Base-by-base conservation (phyloP, 2,113 vertebrate species). In the Bagarius yarrelli region DNA sequence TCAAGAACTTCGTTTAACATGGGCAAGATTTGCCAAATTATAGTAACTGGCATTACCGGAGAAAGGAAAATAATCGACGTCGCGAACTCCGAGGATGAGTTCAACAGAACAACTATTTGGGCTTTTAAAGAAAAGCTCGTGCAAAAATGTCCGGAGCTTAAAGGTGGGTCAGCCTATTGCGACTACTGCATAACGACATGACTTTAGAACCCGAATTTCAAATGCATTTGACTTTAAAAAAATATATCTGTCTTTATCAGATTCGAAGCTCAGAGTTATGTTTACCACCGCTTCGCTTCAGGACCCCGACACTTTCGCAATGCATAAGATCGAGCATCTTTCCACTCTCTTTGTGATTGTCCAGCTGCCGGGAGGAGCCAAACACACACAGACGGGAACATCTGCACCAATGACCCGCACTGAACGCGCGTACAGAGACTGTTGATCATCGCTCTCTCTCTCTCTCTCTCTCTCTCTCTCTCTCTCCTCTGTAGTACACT, bases 11-110 rank as follows among this genome's bases (percentile, higher is more conserved):
- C 15, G 16, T 36, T 59, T 55, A 27, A 2, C 11, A 91, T 91
- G 90, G 89, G 89, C 0, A 90, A 89, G 55, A 84, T 89, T 56
- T 92, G 79, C 83, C 91, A 91, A 73, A 80, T 92, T 2, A 1
- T 70, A 0, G 80, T 93, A 16, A 23, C 64, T 12, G 91, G 89
- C 0, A 8, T 90, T 0, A 85, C 61, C 23, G 88, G 89, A 11
- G 88, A 90, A 76, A 88, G 64, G n/a, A 66, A 86, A 34, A 27
- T 5, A 0, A 19, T 92, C 4, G 91, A 93, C 47, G 79, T 93
- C 56, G 87, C 89, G 50, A 88, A 88, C 78, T 89, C 90, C 0
- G 86, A 89, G 0, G 88, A 90, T 57, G 87, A 90, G 59, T 87
- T 92, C 6, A 56, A 86, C 53, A 86, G 11, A 30, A 87, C 85